phyloP scores from a whole-genome alignment of 2,888 invertebrate genomes.

The Pandemis cinnamomeana region DNA sequence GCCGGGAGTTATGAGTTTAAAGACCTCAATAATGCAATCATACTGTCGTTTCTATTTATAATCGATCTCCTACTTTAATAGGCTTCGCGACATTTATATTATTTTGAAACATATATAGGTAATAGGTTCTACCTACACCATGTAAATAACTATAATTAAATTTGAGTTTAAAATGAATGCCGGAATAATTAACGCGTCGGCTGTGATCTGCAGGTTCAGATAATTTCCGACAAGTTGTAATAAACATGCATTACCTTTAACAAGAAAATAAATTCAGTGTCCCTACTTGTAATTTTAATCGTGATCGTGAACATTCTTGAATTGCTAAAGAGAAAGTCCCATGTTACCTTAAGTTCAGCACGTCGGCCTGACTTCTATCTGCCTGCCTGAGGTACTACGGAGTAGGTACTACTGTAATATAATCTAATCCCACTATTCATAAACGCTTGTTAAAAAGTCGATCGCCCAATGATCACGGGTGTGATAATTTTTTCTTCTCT shows the following conservation, averaged over 20 bases:
- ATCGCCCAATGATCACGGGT: no score
- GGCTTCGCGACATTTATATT: conserved; percentile 27
- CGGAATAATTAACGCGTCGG: conserved; percentile 39
- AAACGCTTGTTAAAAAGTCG: no score
- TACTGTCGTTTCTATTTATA: conserved; percentile 54
- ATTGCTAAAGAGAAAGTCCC: conserved; percentile 44
- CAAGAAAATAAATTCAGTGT: conserved; percentile 49
- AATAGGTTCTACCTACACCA: neutral
- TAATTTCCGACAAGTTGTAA: conserved; percentile 51
- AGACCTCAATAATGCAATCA: conserved; percentile 54
- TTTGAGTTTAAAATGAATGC: conserved; percentile 21
- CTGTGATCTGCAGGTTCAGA: conserved; percentile 54
- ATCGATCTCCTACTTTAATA: conserved; percentile 55
- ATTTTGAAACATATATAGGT: conserved; percentile 15
- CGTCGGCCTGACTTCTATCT: conserved; percentile 28
- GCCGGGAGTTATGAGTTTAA: conserved; percentile 64
- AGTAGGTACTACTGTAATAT: neutral
- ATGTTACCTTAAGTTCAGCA: conserved; percentile 36
- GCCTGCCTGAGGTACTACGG: conserved; percentile 6
- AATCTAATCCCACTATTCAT: neutral
- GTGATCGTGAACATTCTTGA: conserved; percentile 45
- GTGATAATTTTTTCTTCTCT: no score
- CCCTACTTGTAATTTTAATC: conserved; percentile 46
- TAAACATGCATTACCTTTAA: conserved; percentile 50
- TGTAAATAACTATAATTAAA: no score